Evolutionary conservation across 2,113 vertebrate species (phyloP).

Genomic region (Gymnobelideus leadbeateri): DNA sequence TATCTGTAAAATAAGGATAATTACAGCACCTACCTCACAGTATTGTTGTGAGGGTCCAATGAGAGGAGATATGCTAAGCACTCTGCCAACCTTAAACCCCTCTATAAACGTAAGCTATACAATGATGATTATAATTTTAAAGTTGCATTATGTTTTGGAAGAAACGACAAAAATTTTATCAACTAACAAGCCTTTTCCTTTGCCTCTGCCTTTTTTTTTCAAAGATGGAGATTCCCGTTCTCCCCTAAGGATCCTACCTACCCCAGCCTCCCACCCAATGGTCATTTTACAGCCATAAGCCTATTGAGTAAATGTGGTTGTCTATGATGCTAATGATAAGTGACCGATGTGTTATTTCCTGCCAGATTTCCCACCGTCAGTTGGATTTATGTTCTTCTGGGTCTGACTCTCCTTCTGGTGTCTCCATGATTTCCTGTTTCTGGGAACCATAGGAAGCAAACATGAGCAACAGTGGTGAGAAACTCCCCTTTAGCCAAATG

Average conservation of each 20-base stretch:
- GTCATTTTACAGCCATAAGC: background rate
- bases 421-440: constrained; percentile 62
- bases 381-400: constrained; percentile 58
- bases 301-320: background rate
- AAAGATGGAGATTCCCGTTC: constrained; percentile 14
- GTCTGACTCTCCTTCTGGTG: constrained; percentile 26
- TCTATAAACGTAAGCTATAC: background rate
- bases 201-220: background rate
- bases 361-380: constrained; percentile 53
- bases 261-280: background rate
- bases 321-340: constrained; percentile 8
- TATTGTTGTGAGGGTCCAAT: background rate
- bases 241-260: background rate
- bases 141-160: constrained; percentile 12
- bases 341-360: constrained; percentile 51
- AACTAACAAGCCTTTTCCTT: background rate
- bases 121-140: background rate
- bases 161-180: background rate
- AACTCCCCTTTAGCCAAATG: background rate
- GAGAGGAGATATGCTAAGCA: background rate
- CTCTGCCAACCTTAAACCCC: background rate
- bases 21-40: background rate
- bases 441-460: background rate
- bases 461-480: background rate
- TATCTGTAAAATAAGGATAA: background rate